Evolutionary conservation across 2,113 vertebrate species (phyloP).

Genomic region (Tupaia tana): DNA sequence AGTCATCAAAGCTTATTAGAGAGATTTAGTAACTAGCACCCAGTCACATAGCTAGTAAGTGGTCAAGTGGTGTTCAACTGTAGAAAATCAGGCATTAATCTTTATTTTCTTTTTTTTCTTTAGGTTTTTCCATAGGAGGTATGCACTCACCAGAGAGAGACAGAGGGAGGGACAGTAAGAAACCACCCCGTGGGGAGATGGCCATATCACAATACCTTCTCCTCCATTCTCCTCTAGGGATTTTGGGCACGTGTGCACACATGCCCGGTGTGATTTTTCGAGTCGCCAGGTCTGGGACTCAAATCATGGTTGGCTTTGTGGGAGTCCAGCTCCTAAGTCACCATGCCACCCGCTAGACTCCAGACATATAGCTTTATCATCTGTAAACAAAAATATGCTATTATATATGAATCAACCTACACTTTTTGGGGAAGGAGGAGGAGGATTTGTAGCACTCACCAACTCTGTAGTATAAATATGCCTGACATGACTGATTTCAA

Average conservation of each 20-base stretch:
- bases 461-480: not conserved
- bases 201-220: too few relatives aligned
- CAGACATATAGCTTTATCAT: not conserved
- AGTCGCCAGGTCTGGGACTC: too few relatives aligned
- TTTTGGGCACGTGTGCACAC: too few relatives aligned
- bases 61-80: not conserved
- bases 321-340: too few relatives aligned
- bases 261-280: too few relatives aligned
- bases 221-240: too few relatives aligned
- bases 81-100: not conserved
- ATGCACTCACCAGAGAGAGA: too few relatives aligned
- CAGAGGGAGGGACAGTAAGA: too few relatives aligned
- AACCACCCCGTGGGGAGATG: too few relatives aligned
- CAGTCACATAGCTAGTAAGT: not conserved
- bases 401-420: not conserved
- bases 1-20: not conserved
- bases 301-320: too few relatives aligned
- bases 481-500: not conserved
- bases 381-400: not conserved
- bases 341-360: too few relatives aligned
- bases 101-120: not conserved
- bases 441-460: not conserved
- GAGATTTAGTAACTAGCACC: not conserved
- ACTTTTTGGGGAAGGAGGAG: not conserved
- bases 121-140: too few relatives aligned